These are phyloP conservation scores for Danio jaintianensis DNA, from an alignment of 2,797 vertebrate genomes.

Conservation along the genomic window DNA sequence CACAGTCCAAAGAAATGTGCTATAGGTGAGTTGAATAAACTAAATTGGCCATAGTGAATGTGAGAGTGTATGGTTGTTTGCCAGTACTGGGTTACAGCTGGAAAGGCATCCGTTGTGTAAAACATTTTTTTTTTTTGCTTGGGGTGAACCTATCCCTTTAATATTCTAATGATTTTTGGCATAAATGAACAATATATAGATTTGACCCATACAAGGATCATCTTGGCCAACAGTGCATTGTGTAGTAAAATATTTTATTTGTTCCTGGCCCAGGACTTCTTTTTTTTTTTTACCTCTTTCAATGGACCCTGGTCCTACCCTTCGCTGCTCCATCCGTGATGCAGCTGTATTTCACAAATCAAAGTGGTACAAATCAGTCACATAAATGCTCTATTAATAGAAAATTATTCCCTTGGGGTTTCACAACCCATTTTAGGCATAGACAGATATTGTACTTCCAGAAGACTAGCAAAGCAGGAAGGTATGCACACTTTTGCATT, in stretches of 20 bases:
- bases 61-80: too few relatives aligned
- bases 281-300: constrained; percentile 55
- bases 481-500: not conserved
- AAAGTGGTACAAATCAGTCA: constrained; percentile 44
- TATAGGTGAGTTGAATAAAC: too few relatives aligned
- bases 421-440: constrained; percentile 11
- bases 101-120: too few relatives aligned
- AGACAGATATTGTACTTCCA: constrained; percentile 7
- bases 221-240: not conserved
- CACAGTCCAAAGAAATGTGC: too few relatives aligned
- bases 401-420: constrained; percentile 7
- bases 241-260: not conserved
- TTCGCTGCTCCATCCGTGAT: constrained; percentile 56
- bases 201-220: too few relatives aligned
- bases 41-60: too few relatives aligned
- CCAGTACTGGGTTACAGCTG: too few relatives aligned
- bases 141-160: too few relatives aligned
- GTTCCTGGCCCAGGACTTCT: not conserved
- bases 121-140: too few relatives aligned
- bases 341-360: constrained; percentile 55
- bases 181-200: too few relatives aligned
- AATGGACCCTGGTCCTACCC: constrained; percentile 47
- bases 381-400: constrained; percentile 11
- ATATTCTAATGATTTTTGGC: not conserved
- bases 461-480: constrained; percentile 1